Evolutionary conservation across 2,797 vertebrate species (phyloP), one percentile per base, ranked within the genome.

Genomic region (Sebastes minor): DNA sequence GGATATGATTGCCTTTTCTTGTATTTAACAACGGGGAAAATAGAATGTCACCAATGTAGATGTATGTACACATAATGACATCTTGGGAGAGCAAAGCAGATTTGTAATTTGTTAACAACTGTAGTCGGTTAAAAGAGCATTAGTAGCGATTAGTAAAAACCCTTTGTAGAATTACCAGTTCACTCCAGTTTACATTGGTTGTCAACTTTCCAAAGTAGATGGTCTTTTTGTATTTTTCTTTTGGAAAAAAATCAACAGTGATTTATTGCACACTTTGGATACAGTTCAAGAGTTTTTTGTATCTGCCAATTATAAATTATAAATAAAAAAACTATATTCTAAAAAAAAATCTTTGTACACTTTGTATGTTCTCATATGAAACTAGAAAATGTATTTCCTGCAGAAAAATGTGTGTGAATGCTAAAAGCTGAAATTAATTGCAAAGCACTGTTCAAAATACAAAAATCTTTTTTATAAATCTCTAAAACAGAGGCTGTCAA

Each of bases 221-320:
- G 94, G 82, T 91, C 78, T 93, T 97, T 94, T 94, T 93, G 83
- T 93, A 85, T 92, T 95, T 96, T 96, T 96, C 92, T 95, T 95
- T 95, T 95, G 94, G 22, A 23, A 92, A 94, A 84, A 93, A 95
- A 96, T 96, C 96, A 96, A 96, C 94, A 96, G 96, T 97, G 96
- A 97, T 97, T 98, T 97, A 97, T 98, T 98, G 97, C 97, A 98
- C 97, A 98, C 97, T 99, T 98, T 96, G 97, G 96, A 96, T 97
- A 97, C 96, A 97, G 96, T 97, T 97, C 95, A 96, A 97, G 96
- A 96, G 95, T 95, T 97, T 96, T 97, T 97, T 97, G 97, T 98
- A 98, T 98, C 97, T 97, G 95, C 96, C 97, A 96, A 97, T 92
- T 97, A 98, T 97, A 96, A 94, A 96, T 94, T 97, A 97, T 97